phyloP scores from a whole-genome alignment of 2,113 vertebrate species.

The Channa argus region DNA sequence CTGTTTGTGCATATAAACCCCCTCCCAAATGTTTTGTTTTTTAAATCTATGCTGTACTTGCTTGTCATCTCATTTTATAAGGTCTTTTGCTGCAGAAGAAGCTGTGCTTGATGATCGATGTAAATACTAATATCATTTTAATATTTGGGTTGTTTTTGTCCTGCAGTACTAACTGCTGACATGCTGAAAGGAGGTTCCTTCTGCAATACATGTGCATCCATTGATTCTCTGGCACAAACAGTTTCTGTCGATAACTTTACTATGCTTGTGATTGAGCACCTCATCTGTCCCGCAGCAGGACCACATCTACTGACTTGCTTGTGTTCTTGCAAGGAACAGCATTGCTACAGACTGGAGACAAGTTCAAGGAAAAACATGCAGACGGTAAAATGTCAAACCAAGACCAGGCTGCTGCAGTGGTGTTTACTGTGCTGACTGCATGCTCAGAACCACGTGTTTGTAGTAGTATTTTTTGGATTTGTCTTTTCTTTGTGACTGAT shows the following conservation, averaged over 20 bases:
- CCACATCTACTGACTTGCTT: not conserved
- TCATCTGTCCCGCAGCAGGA: not conserved
- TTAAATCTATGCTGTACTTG: conserved; percentile 43
- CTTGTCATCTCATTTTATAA: conserved; percentile 62
- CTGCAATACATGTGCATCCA: too few species aligned
- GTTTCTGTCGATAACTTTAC: not conserved
- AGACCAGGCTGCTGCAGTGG: too few species aligned
- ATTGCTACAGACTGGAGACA: too few species aligned
- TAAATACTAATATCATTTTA: not conserved
- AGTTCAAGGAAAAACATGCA: too few species aligned
- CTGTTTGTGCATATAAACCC: conserved; percentile 61
- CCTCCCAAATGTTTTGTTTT: conserved; percentile 11
- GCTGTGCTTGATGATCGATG: not conserved
- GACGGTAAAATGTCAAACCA: too few species aligned
- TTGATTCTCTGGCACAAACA: not conserved
- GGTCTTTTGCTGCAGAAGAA: conserved; percentile 31
- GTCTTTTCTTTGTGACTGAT: too few species aligned
- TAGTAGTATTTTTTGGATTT: too few species aligned
- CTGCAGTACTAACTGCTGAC: not conserved
- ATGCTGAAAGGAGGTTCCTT: too few species aligned
- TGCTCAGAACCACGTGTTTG: too few species aligned
- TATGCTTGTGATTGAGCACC: not conserved
- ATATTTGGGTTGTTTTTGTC: conserved; percentile 18
- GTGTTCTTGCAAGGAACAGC: not conserved
- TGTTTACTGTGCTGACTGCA: too few species aligned